Evolutionary conservation across 2,797 vertebrate species (phyloP).

Genomic region (Taeniopygia guttata): DNA sequence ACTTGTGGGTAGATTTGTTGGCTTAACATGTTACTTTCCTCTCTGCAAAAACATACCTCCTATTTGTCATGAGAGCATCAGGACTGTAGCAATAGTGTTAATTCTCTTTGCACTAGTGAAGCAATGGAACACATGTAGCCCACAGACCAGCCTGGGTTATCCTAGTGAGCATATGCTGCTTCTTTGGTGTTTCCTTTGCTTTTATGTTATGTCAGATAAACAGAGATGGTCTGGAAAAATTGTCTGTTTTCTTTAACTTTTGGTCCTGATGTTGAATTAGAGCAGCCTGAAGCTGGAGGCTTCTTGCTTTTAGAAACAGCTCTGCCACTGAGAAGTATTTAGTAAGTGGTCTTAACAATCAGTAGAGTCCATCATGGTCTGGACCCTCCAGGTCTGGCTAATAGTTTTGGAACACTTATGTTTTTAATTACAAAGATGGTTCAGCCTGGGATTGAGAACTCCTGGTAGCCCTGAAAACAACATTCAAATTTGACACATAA

Average conservation of each 20-base stretch:
- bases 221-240: not conserved
- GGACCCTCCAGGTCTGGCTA: not conserved
- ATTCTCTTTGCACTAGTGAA: not conserved
- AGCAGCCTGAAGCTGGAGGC: not conserved
- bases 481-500: not conserved
- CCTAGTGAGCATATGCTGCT: not conserved
- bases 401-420: not conserved
- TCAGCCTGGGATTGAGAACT: not conserved
- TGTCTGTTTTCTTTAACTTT: not conserved
- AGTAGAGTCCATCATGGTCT: not conserved
- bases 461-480: not conserved
- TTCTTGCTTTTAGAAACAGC: not conserved
- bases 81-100: not conserved
- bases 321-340: not conserved
- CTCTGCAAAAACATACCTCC: not conserved
- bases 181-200: not conserved
- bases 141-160: not conserved
- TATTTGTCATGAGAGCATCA: not conserved
- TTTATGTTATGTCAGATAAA: not conserved
- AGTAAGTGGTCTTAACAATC: not conserved
- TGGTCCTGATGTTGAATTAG: not conserved
- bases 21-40: not conserved
- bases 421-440: not conserved
- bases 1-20: not conserved
- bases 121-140: rapidly evolving